Evolutionary conservation across 2,888 invertebrate species (phyloP).

Genomic region (Eupithecia dodoneata): DNA sequence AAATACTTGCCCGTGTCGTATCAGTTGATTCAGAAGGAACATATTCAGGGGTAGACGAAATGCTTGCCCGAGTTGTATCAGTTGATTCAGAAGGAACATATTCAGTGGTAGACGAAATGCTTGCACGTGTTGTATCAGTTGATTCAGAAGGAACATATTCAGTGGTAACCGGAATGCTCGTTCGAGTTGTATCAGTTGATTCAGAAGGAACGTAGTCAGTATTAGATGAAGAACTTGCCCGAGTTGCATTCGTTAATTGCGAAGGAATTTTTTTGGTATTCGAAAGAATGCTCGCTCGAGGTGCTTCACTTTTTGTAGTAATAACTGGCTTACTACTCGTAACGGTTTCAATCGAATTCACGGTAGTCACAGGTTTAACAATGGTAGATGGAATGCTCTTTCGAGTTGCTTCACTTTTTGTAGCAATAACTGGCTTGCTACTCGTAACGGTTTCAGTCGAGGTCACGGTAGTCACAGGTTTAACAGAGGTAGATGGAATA

Average conservation of each 20-base stretch:
- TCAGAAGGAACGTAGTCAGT: neutral
- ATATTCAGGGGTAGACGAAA: neutral
- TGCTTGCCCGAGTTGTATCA: neutral
- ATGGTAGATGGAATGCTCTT: neutral
- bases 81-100: neutral
- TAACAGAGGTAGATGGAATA: neutral
- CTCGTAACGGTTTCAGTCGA: neutral
- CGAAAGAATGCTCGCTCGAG: neutral
- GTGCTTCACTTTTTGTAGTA: constrained; percentile 7
- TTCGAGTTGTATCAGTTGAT: neutral
- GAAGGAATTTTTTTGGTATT: too few species aligned
- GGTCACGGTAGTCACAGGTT: neutral
- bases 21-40: neutral
- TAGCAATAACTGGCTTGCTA: constrained; percentile 10
- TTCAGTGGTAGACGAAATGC: neutral
- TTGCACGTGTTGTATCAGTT: neutral
- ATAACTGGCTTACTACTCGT: constrained; percentile 4
- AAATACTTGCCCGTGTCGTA: neutral
- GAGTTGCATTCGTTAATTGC: too few species aligned
- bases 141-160: neutral
- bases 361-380: neutral
- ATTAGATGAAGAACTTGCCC: too few species aligned
- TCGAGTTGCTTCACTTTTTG: neutral
- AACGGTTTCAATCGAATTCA: neutral
- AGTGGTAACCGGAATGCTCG: neutral